phyloP scores from a whole-genome alignment of 1,140 invertebrate genomes.

The Rhagoletis zephyria region DNA sequence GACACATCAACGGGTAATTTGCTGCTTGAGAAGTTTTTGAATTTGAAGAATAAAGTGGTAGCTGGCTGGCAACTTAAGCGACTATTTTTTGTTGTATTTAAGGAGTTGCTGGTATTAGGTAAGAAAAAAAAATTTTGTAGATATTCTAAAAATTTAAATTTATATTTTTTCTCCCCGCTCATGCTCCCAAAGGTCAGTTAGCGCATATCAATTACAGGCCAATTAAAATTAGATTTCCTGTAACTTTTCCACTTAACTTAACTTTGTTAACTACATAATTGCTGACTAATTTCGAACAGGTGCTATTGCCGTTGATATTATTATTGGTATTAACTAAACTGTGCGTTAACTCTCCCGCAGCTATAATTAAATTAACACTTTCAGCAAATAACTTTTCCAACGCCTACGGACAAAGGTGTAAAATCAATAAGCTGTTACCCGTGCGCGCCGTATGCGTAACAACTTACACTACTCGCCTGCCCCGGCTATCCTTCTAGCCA shows the following conservation, averaged over 20 bases:
- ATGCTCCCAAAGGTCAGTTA: too few relatives aligned
- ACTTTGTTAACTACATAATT: not conserved
- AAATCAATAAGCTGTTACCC: slow-evolving; percentile 7
- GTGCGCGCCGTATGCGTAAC: too few relatives aligned
- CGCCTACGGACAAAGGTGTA: slow-evolving; percentile 13
- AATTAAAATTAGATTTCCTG: not conserved
- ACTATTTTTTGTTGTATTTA: not conserved
- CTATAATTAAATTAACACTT: slow-evolving; percentile 41
- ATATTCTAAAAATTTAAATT: too few relatives aligned
- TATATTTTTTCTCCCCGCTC: too few relatives aligned
- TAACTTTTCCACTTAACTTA: not conserved
- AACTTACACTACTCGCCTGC: not conserved
- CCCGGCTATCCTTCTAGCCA: not conserved
- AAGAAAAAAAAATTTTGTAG: not conserved
- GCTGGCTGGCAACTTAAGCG: not conserved
- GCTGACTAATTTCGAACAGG: not conserved
- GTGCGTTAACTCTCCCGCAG: not conserved
- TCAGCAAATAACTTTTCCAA: not conserved
- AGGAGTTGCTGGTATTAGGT: not conserved
- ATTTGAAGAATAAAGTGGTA: not conserved
- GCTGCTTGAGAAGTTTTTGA: slow-evolving; percentile 4
- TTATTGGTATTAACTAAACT: not conserved
- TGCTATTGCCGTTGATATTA: not conserved
- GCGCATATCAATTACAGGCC: not conserved
- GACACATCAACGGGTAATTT: slow-evolving; percentile 14